phyloP scores from a whole-genome alignment of 2,113 vertebrate species.

The Rhea pennata region DNA sequence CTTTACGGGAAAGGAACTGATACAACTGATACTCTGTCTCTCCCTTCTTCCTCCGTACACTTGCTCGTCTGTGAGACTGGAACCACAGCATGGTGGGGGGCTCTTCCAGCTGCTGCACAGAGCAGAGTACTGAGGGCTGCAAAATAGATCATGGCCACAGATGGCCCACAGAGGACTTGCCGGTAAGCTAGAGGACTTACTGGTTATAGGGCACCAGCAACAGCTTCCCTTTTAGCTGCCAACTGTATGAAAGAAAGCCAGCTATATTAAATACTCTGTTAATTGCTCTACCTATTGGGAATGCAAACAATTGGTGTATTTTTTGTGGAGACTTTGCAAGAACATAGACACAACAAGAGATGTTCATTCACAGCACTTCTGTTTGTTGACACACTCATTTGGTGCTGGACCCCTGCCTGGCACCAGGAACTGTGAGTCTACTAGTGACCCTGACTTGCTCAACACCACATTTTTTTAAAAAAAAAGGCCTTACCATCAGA shows the following conservation, averaged over 20 bases:
- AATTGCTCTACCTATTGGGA: neutral
- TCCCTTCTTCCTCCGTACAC: neutral
- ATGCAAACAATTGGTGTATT: neutral
- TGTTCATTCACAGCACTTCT: neutral
- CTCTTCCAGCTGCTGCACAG: neutral
- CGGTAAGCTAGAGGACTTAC: neutral
- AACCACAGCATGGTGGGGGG: fast-evolving
- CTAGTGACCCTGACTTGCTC: neutral
- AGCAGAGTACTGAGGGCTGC: neutral
- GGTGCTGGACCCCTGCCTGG: neutral
- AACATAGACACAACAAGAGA: neutral
- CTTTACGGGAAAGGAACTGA: neutral
- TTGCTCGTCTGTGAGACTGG: neutral
- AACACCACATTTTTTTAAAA: neutral
- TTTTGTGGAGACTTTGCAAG: neutral
- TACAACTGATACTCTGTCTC: neutral
- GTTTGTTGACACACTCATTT: neutral
- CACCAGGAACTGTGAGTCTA: fast-evolving
- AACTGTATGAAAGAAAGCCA: neutral
- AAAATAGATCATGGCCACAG: neutral
- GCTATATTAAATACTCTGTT: neutral
- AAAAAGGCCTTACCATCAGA: neutral
- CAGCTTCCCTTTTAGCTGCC: neutral
- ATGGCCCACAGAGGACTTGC: neutral
- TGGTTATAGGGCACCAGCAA: fast-evolving